Base-by-base conservation (phyloP, 2,113 vertebrate genomes). In the Hippocampus guttulatus region DNA sequence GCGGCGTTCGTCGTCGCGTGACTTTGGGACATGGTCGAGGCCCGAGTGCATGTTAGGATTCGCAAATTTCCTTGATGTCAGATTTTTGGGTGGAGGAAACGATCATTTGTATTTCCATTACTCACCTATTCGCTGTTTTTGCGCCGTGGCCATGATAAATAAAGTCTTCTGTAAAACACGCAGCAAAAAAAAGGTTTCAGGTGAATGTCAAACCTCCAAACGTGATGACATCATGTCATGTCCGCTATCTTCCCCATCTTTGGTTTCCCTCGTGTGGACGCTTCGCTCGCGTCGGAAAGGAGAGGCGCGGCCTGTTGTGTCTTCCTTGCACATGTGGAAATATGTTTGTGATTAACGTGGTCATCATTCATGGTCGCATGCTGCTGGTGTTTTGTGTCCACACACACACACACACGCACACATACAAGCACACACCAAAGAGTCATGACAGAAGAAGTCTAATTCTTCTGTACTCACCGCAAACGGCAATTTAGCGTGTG, bases 401-500 rank as follows among this genome's bases (percentile, higher is more conserved):
- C 51, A 21, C 51, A n/a, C 20, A 52, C 51, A 52, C 47, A 49
- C 47, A 49, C 14, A 49, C 18, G 27, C 21, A 23, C 55, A 57
- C 25, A 30, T 12, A 30, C 10, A 30, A 30, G 0, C 3, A 30
- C 30, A 30, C 30, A 30, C 30, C 2, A 38, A 38, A 38, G 33
- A 38, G 12, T 30, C 84, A 87, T 82, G 81, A 81, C 61, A 57
- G 78, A 82, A 85, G 81, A 77, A 83, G 71, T 79, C 68, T 85
- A 84, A 85, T 83, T 83, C 84, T 75, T 81, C 75, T 55, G 80
- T 40, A 1, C 81, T 74, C 51, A 87, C 88, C 87, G 75, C 87
- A 85, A 75, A 77, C 84, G 43, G 43, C 43, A 14, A 79, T 81
- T 76, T 75, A 1, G 25, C 25, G 40, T 52, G 55, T 75, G 75